Evolutionary conservation across 2,113 vertebrate genomes (phyloP).

Genomic region (Hiodon tergisus): DNA sequence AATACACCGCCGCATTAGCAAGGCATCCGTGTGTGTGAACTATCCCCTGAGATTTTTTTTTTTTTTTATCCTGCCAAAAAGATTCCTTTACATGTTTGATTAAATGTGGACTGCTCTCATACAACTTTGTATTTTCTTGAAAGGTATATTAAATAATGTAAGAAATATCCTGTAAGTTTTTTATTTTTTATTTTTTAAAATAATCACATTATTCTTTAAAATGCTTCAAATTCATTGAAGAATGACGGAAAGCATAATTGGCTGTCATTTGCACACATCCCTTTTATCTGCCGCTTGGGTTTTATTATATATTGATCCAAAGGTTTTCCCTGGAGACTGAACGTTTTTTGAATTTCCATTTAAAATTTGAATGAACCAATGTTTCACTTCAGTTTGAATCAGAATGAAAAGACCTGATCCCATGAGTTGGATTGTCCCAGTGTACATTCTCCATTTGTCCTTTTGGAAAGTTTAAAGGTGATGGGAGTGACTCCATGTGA

Average conservation of each 20-base stretch:
- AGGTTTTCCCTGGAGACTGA: background rate
- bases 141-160: background rate
- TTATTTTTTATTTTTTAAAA: background rate
- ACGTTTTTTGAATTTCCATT: background rate
- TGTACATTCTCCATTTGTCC: background rate
- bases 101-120: background rate
- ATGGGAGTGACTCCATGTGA: conserved; percentile 57
- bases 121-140: conserved; percentile 11
- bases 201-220: background rate
- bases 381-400: background rate
- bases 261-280: background rate
- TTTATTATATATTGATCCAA: background rate
- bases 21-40: background rate
- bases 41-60: conserved; percentile 5
- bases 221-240: background rate
- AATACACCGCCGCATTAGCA: background rate
- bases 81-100: conserved; percentile 4
- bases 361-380: background rate
- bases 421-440: background rate
- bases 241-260: background rate
- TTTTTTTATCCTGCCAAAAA: background rate
- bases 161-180: background rate
- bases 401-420: background rate
- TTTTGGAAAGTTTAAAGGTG: background rate
- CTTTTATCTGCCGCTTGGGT: background rate